Percentiles rank a stretch among this genome's conserved stretches.
Evolutionary conservation across 2,113 vertebrate species (phyloP).

Genomic region (Phodopus roborovskii): DNA sequence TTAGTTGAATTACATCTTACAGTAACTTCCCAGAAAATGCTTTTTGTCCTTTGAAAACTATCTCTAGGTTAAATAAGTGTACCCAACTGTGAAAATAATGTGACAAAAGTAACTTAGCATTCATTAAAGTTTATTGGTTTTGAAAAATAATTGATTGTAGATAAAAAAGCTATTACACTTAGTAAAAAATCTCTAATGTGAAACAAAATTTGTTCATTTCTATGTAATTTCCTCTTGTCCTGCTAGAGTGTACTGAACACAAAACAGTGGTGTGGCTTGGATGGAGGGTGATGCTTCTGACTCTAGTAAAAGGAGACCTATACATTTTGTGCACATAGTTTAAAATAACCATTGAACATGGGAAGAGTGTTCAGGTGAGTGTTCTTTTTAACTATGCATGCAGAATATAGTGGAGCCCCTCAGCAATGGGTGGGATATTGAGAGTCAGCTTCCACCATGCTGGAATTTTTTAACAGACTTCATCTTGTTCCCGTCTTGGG

Average conservation of each 20-base stretch:
- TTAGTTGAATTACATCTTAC: slow-evolving; percentile 70
- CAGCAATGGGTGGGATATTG: no score
- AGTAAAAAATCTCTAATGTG: slow-evolving; percentile 58
- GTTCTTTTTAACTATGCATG: not conserved
- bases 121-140: slow-evolving; percentile 70
- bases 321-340: not conserved
- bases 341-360: not conserved
- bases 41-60: slow-evolving; percentile 71
- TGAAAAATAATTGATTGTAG: slow-evolving; percentile 77
- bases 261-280: not conserved
- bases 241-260: slow-evolving; percentile 38
- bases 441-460: no score
- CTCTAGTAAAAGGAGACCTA: slow-evolving; percentile 61
- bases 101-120: slow-evolving; percentile 72
- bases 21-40: slow-evolving; percentile 43
- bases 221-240: slow-evolving; percentile 53
- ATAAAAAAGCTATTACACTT: slow-evolving; percentile 74
- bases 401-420: not conserved
- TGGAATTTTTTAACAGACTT: not conserved
- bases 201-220: slow-evolving; percentile 70
- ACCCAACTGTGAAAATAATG: slow-evolving; percentile 68
- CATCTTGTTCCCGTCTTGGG: no score
- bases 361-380: not conserved
- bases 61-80: slow-evolving; percentile 63
- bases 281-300: not conserved